Base-by-base conservation (phyloP, 2,113 vertebrate species). In the Corapipo altera region DNA sequence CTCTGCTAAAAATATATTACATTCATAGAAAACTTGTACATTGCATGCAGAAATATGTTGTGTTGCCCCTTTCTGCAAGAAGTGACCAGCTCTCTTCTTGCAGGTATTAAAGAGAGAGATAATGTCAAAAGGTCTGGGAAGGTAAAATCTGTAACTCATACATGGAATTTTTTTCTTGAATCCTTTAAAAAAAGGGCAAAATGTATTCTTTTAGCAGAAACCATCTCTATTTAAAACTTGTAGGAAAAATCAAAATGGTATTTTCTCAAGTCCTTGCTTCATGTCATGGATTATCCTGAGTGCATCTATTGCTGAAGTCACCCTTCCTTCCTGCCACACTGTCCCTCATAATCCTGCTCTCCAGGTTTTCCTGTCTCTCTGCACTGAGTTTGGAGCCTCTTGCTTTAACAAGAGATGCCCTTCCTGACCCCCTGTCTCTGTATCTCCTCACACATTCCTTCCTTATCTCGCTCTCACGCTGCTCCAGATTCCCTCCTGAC, bases 401-500 rank as follows among this genome's bases (percentile, higher is more conserved):
- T 79, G 48, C 70, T 66, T 62, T 62, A 55, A 28, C 26, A 52
- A 49, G 55, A 0, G 1, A 80, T 94, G 94, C 91, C 95, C 92
- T 94, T 8, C 2, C 16, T 93, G 95, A 92, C 93, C 96, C 74
- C 39, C 57, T 86, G 75, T 85, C 73, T 44, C 91, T 66, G 8
- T 89, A 77, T 96, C 88, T 96, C 61, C 80, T 95, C 91, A 64
- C 88, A 86, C 77, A 96, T 97, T 96, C 92, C 88, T 95, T 67
- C 66, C 96, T 95, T 96, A 97, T 97, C 95, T 96, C 21, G 64
- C 73, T 95, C 70, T 69, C 19, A 48, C 8, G 11, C 89, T 94
- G 88, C 78, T 87, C 61, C 91, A 91, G 75, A 89, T 92, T 95
- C 85, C 82, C 74, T 91, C 49, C 30, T 5, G 71, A 73, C 87